Conservation (phyloP, 2,113 vertebrate genomes). For the Podiceps cristatus region DNA sequence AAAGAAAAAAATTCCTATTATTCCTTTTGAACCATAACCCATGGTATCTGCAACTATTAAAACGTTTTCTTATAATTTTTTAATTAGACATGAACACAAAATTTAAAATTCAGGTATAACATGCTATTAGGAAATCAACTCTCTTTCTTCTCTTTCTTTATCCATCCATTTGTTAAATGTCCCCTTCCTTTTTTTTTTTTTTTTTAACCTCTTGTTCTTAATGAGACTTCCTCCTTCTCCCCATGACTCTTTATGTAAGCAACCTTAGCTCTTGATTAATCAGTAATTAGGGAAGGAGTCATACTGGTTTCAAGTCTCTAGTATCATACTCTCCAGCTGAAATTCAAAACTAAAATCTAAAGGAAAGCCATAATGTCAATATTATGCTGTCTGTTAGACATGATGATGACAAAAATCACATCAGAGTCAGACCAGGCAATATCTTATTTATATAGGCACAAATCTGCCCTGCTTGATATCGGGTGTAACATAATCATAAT, state of each 20-base stretch:
- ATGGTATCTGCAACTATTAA: not conserved
- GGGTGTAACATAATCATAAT: not conserved
- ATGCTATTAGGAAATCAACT: constrained; percentile 1
- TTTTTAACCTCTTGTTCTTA: constrained; percentile 67
- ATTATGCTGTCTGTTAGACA: constrained; percentile 24
- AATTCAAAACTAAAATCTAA: constrained; percentile 36
- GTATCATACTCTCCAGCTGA: constrained; percentile 50
- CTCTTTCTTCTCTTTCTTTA: not conserved
- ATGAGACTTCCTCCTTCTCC: constrained; percentile 76
- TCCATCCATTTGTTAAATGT: constrained; percentile 39
- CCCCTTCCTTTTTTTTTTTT: not conserved
- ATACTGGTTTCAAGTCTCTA: constrained; percentile 59
- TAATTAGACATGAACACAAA: constrained; percentile 36
- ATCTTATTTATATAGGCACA: constrained; percentile 11
- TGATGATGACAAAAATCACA: constrained; percentile 26
- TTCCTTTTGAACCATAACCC: constrained; percentile 18
- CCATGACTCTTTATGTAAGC: constrained; percentile 66
- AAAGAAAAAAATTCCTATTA: not conserved
- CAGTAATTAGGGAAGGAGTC: constrained; percentile 72
- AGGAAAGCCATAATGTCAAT: constrained; percentile 40
- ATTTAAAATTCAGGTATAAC: not conserved
- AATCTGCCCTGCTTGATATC: not conserved
- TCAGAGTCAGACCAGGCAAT: not conserved
- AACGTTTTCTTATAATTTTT: constrained; percentile 7
- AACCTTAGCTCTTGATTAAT: constrained; percentile 74